A percentile compares a stretch with the other conserved stretches of the same genome.
These are phyloP conservation scores for Alethe diademata DNA, from an alignment of 2,113 vertebrate genomes.

Conservation along the genomic window DNA sequence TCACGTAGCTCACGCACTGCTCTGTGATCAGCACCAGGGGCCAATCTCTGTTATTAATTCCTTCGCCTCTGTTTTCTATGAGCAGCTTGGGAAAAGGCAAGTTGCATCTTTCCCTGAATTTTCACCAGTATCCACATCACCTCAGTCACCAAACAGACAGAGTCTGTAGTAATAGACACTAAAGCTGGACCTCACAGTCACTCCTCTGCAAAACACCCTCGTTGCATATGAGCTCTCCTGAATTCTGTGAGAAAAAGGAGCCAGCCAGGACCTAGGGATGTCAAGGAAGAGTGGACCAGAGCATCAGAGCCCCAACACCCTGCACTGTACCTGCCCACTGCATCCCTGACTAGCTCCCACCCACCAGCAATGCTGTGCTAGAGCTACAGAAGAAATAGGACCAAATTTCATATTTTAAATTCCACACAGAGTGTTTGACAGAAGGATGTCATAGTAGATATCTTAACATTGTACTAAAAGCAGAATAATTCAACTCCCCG, in stretches of 20 bases:
- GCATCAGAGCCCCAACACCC: not conserved
- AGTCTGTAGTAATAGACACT: not conserved
- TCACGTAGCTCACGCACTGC: too few species aligned
- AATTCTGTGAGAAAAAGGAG: not conserved
- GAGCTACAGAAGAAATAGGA: not conserved
- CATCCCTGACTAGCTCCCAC: not conserved
- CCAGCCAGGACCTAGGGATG: rapidly evolving
- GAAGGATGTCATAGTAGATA: not conserved
- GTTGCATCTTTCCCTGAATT: too few species aligned
- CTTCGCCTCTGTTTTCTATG: too few species aligned
- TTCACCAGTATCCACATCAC: too few species aligned
- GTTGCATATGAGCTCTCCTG: not conserved
- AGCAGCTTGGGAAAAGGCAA: too few species aligned
- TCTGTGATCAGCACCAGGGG: too few species aligned
- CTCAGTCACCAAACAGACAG: not conserved
- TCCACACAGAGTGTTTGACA: not conserved
- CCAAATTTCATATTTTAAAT: not conserved
- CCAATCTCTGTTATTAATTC: too few species aligned
- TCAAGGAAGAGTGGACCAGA: not conserved
- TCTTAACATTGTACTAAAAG: not conserved
- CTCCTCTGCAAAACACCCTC: not conserved
- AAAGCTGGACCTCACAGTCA: not conserved
- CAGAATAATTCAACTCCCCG: not conserved
- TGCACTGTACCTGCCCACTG: not conserved
- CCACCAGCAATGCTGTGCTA: not conserved